A percentile compares a stretch with the other conserved stretches of the same genome.
Evolutionary conservation across 2,888 invertebrate species (phyloP).

Genomic region (Macrosoma leucophasiata): DNA sequence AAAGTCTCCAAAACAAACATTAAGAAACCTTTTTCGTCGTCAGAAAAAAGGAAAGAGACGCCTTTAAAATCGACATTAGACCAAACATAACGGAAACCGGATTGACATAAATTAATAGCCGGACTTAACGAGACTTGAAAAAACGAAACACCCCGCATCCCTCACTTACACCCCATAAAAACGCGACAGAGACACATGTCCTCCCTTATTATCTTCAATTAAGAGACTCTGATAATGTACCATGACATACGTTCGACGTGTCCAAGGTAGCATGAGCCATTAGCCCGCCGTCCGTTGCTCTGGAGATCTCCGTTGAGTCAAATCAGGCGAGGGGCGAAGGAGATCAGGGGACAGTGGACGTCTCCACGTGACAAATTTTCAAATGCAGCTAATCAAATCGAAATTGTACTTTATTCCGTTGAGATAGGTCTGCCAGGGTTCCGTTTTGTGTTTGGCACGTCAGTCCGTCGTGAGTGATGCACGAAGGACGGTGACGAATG

Average conservation of each 20-base stretch:
- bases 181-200: constrained; percentile 73
- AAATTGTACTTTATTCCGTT: constrained; percentile 33
- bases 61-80: constrained; percentile 21
- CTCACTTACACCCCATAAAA: constrained; percentile 66
- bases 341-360: constrained; percentile 40
- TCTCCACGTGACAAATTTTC: constrained; percentile 36
- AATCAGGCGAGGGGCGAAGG: constrained; percentile 20
- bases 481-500: constrained; percentile 53
- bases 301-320: constrained; percentile 3
- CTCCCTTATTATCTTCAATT: constrained; percentile 74
- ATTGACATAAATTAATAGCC: constrained; percentile 55
- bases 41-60: constrained; percentile 10
- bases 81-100: too few relatives aligned
- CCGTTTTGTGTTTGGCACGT: constrained; percentile 27
- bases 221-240: constrained; percentile 69
- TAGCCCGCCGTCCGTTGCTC: constrained; percentile 7
- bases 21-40: too few relatives aligned
- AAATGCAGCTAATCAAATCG: constrained; percentile 17
- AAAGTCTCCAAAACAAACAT: too few relatives aligned
- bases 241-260: constrained; percentile 59
- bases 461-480: constrained; percentile 55
- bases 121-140: constrained; percentile 55
- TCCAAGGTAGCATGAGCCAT: constrained; percentile 36
- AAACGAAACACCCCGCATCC: constrained; percentile 53
- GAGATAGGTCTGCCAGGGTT: constrained; percentile 22